Conservation (phyloP, 2,797 vertebrate species). For the Coregonus suidteri region DNA sequence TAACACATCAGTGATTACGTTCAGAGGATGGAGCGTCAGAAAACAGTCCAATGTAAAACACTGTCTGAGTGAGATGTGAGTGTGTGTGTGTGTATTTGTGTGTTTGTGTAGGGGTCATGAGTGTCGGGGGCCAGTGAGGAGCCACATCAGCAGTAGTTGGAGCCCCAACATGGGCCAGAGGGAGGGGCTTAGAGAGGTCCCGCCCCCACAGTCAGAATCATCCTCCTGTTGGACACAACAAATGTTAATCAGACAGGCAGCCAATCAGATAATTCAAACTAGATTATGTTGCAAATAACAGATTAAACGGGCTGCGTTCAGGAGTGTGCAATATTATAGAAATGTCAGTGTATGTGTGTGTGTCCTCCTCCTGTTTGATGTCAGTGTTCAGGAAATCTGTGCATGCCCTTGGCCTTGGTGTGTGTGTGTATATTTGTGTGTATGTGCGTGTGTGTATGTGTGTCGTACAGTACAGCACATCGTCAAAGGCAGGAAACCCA, state of each 20-base stretch:
- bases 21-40: background rate
- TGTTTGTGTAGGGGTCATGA: constrained; percentile 62
- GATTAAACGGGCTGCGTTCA: background rate
- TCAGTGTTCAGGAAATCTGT: constrained; percentile 59
- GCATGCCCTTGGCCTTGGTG: constrained; percentile 43
- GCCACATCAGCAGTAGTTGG: constrained; percentile 89
- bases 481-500: constrained; percentile 71
- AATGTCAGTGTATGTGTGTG: constrained; percentile 16
- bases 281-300: background rate
- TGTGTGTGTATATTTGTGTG: constrained; percentile 43
- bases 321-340: background rate
- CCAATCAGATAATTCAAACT: background rate
- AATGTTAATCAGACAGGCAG: constrained; percentile 31
- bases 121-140: constrained; percentile 83
- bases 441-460: constrained; percentile 45
- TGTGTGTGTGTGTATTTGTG: constrained; percentile 27
- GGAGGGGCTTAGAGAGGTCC: constrained; percentile 83
- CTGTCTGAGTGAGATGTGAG: constrained; percentile 29
- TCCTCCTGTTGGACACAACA: constrained; percentile 85
- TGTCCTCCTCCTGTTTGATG: constrained; percentile 46
- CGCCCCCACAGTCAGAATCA: constrained; percentile 92
- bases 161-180: constrained; percentile 83
- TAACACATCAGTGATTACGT: constrained; percentile 7
- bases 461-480: constrained; percentile 31
- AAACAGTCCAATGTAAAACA: constrained; percentile 27